Evolutionary conservation across 2,113 vertebrate species (phyloP), one percentile per base, ranked within the genome.

Genomic region (Marmota flaviventris): DNA sequence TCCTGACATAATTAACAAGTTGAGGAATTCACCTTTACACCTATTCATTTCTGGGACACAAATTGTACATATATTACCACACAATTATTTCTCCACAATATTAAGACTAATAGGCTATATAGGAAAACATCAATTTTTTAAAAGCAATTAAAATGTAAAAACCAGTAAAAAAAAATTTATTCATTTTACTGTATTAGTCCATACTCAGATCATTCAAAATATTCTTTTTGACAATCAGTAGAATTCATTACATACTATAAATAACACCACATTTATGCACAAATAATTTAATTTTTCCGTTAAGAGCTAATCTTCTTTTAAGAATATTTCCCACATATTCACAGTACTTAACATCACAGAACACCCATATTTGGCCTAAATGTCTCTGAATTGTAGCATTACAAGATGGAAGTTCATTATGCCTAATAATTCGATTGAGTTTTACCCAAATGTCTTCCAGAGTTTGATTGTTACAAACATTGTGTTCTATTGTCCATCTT

Each of bases 331-430:
- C 99, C 61, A 99, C 98, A 95, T 99, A 98, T 99, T 99, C 99
- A 65, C 99, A 99, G 96, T 98, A 98, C 14, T 98, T 94, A 51
- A 99, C 93, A 96, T 99, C 99, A 97, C 99, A 99, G 98, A 99
- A 99, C 67, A 99, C 98, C 99, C 99, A 99, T 98, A 99, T 99
- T 97, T 99, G 98, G 13, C 93, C 97, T 78, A 98, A 92, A 92
- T 98, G 98, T 97, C 99, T 98, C 96, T 99, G 99, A 96, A 99
- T 99, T 97, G 99, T 99, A 94, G 99, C 99, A 95, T 99, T 99
- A 95, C 99, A 99, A 61, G 99, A 99, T 0, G 99, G 99, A 93
- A 99, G 98, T 73, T 98, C 97, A 95, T 98, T 97, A 25, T 98
- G 98, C 90, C 96, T 98, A 67, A 99, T 98, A 8, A 98, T 97